Evolutionary conservation across 2,797 vertebrate genomes (phyloP).

Genomic region (Acipenser oxyrinchus): DNA sequence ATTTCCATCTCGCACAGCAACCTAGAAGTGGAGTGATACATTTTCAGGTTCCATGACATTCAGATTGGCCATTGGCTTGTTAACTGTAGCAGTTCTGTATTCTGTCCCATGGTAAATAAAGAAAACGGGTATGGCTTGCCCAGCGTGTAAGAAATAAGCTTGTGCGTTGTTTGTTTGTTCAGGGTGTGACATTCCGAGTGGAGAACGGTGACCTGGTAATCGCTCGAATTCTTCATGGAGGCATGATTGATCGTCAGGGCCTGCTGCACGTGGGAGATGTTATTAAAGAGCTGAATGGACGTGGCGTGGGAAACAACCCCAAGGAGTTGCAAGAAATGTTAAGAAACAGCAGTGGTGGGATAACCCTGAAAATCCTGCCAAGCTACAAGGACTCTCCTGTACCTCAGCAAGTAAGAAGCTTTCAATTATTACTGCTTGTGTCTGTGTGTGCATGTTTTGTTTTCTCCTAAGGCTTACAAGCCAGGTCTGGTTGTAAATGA

Average conservation of each 20-base stretch:
- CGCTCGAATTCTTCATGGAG: slow-evolving; percentile 79
- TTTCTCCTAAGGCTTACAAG: no score
- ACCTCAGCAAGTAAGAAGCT: slow-evolving; percentile 72
- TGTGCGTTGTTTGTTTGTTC: slow-evolving; percentile 19
- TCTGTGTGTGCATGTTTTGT: no score
- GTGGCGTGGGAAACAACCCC: slow-evolving; percentile 79
- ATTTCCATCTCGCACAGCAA: no score
- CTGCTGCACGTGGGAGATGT: slow-evolving; percentile 90
- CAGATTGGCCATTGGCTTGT: no score
- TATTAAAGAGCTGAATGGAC: slow-evolving; percentile 90
- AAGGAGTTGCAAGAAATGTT: slow-evolving; percentile 84
- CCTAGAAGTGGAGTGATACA: no score
- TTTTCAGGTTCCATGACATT: no score
- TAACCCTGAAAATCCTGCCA: slow-evolving; percentile 91
- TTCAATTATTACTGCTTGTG: no score
- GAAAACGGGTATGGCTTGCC: no score
- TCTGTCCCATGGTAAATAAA: no score
- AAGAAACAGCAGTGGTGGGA: slow-evolving; percentile 79
- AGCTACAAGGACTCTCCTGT: slow-evolving; percentile 83
- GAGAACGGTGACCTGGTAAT: slow-evolving; percentile 84
- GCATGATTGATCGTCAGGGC: slow-evolving; percentile 88
- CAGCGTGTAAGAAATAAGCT: no score
- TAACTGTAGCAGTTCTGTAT: no score
- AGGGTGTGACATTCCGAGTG: slow-evolving; percentile 92
- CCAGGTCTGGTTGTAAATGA: no score